These are phyloP conservation scores for Rhyacichthys aspro DNA, from an alignment of 2,797 vertebrate species.

Conservation along the genomic window DNA sequence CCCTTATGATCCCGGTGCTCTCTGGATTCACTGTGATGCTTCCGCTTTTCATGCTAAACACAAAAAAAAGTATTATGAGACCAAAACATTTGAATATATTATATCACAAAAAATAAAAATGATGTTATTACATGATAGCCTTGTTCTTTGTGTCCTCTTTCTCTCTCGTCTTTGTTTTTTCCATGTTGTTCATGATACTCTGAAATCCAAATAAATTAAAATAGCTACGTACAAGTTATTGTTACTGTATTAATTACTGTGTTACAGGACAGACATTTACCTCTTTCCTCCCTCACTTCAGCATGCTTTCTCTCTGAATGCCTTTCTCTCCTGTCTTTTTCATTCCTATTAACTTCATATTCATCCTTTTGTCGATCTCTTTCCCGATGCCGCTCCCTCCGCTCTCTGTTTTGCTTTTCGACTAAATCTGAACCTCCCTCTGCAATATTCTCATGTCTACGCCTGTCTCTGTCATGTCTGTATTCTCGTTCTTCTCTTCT, in stretches of 20 bases:
- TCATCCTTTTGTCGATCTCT: conserved; percentile 49
- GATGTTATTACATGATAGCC: conserved; percentile 61
- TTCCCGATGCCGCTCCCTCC: conserved; percentile 49
- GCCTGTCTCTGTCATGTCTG: conserved; percentile 41
- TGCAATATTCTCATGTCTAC: conserved; percentile 34
- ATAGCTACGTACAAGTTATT: not conserved
- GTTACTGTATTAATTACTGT: not conserved
- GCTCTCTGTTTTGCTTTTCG: conserved; percentile 48
- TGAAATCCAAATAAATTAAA: conserved; percentile 51
- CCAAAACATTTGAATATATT: too few species aligned
- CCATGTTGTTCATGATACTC: conserved; percentile 60
- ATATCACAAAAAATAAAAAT: not conserved
- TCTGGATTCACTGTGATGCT: conserved; percentile 41
- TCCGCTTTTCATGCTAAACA: conserved; percentile 71
- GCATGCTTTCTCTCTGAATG: conserved; percentile 53
- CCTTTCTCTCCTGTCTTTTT: conserved; percentile 64
- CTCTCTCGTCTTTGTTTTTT: conserved; percentile 72
- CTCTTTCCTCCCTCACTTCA: conserved; percentile 63
- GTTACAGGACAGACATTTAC: conserved; percentile 32
- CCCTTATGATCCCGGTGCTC: conserved; percentile 43
- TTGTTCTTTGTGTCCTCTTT: conserved; percentile 70
- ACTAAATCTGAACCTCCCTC: conserved; percentile 21
- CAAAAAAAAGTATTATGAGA: too few species aligned
- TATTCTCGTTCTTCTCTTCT: conserved; percentile 49
- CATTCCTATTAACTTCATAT: conserved; percentile 48